phyloP scores from a whole-genome alignment of 2,888 invertebrate species.

The Orchesellides sinensis region DNA sequence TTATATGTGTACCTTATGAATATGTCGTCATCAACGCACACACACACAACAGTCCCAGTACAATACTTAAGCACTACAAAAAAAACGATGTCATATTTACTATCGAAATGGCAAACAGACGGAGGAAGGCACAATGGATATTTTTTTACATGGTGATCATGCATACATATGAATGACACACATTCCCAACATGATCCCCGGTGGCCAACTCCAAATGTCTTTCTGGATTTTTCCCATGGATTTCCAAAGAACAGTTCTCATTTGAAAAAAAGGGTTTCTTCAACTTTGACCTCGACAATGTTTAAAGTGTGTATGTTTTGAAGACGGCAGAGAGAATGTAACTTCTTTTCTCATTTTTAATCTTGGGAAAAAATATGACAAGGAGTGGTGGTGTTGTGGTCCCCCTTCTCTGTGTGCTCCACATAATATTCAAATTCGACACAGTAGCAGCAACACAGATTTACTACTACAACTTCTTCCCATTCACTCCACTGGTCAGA shows the following conservation, averaged over 20 bases:
- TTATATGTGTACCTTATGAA: too few species aligned
- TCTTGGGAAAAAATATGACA: neutral
- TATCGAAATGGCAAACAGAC: slow-evolving; percentile 21
- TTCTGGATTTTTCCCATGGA: slow-evolving; percentile 29
- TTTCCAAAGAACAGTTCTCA: neutral
- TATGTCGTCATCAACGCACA: too few species aligned
- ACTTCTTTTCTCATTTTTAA: neutral
- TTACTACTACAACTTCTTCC: neutral
- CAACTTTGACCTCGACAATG: slow-evolving; percentile 37
- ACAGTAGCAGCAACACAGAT: neutral
- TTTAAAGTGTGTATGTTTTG: neutral
- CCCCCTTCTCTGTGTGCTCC: neutral
- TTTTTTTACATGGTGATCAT: too few species aligned
- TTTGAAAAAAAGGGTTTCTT: neutral
- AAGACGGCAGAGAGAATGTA: too few species aligned
- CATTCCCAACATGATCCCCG: neutral
- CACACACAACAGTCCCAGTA: too few species aligned
- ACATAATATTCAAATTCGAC: neutral
- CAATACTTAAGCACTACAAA: neutral
- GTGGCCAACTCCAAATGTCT: too few species aligned
- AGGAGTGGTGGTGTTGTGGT: neutral
- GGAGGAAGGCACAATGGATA: neutral
- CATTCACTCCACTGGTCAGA: neutral
- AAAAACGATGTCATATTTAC: neutral
- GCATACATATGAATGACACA: too few species aligned